These are phyloP conservation scores for Bombycilla garrulus DNA, from an alignment of 2,113 vertebrate species.

Conservation along the genomic window DNA sequence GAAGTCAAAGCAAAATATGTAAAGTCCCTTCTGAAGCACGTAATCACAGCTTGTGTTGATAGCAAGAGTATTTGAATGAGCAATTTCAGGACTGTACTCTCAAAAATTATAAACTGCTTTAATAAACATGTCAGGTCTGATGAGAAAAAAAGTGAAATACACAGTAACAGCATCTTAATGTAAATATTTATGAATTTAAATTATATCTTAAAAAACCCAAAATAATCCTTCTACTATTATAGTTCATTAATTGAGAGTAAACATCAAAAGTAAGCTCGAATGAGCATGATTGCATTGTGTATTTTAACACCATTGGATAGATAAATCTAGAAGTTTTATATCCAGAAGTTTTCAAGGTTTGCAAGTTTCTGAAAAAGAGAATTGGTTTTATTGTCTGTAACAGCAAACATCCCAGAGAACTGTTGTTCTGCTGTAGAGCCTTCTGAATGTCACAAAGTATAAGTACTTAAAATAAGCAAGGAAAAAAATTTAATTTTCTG, in stretches of 20 bases:
- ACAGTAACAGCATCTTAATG: neutral
- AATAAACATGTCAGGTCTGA: slow-evolving; percentile 1
- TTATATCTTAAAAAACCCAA: neutral
- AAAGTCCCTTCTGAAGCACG: neutral
- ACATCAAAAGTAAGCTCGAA: neutral
- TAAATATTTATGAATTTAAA: slow-evolving; percentile 4
- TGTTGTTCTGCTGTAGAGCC: neutral
- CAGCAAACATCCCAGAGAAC: neutral
- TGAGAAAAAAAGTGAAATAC: neutral
- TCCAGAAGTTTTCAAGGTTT: neutral
- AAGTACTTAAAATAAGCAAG: neutral
- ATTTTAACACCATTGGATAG: neutral
- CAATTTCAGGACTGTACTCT: neutral
- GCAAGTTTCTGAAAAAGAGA: neutral
- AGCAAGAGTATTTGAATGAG: neutral
- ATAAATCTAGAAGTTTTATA: neutral
- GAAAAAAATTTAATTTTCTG: neutral
- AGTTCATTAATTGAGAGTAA: neutral
- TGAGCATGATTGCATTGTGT: neutral
- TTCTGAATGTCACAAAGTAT: neutral
- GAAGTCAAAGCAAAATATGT: neutral
- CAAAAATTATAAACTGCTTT: neutral
- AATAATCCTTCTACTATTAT: neutral
- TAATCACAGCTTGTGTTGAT: neutral
- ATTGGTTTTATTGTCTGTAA: neutral